Base-by-base conservation (phyloP, 1,140 invertebrate species). In the Lordiphosa mommai region DNA sequence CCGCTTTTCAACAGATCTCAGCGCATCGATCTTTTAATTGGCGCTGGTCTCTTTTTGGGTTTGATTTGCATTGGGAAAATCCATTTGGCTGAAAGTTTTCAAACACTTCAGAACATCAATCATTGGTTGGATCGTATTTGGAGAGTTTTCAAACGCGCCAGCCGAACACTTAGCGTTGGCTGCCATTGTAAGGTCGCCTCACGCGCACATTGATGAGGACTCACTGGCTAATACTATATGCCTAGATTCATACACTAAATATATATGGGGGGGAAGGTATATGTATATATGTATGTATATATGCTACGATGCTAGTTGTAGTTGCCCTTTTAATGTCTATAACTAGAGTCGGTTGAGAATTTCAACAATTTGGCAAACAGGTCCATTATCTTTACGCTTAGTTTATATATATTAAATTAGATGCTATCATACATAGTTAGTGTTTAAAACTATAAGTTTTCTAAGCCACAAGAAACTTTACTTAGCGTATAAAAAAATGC, bases 381-480 rank as follows among this genome's bases (percentile, higher is more conserved):
- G 77, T 80, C 3, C 41, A 40, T 29, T 40, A 14, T 23, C 23
- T 12, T 49, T 36, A 23, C 23, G 36, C 40, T 55, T 64, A 63
- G 9, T 40, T 27, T 46, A 61, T n/a, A 30, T 43, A 30, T 43
- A 55, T n/a, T n/a, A 17, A 30, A 61, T 60, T 57, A 69, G 48
- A 58, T 68, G 33, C 23, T 61, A 41, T 68, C 43, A 57, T 70
- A 61, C 56, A 60, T 50, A 61, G 52, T 49, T 55, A 61, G 20
- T 76, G 77, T 77, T 82, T 84, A 84, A 72, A 84, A 85, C 79
- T 84, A 84, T 84, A 84, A 84, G 77, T 85, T 84, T 77, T 64
- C 79, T 84, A 84, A 84, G 77, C 77, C 77, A 84, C 77, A 80
- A 70, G 59, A 69, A 69, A 71, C 20, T 34, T 33, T 50, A 41